Evolutionary conservation across 2,888 invertebrate genomes (phyloP).

Genomic region (Archips xylosteana): DNA sequence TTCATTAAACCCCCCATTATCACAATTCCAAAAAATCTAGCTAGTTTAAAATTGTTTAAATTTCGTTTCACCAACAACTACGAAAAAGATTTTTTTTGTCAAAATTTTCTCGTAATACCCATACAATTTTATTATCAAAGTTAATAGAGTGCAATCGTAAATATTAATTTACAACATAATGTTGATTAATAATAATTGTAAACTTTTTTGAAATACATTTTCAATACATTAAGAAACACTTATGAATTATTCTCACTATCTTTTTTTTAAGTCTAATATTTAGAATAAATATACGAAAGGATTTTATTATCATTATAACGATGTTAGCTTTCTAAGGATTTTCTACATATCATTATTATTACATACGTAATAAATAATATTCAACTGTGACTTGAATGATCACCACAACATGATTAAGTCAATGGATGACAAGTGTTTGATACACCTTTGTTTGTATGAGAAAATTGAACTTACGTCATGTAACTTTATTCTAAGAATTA

Average conservation of each 20-base stretch:
- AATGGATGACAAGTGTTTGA: slow-evolving; percentile 18
- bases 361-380: slow-evolving; percentile 16
- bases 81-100: slow-evolving; percentile 52
- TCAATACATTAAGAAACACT: slow-evolving; percentile 50
- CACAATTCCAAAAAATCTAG: slow-evolving; percentile 56
- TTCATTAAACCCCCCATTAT: slow-evolving; percentile 56
- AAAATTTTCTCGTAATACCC: slow-evolving; percentile 48
- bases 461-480: slow-evolving; percentile 37
- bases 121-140: slow-evolving; percentile 64
- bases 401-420: slow-evolving; percentile 6
- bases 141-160: slow-evolving; percentile 62
- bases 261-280: slow-evolving; percentile 48
- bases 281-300: slow-evolving; percentile 36
- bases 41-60: slow-evolving; percentile 52
- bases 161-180: slow-evolving; percentile 54
- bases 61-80: slow-evolving; percentile 51
- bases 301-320: slow-evolving; percentile 32
- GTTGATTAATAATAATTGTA: slow-evolving; percentile 56
- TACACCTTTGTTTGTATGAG: slow-evolving; percentile 3
- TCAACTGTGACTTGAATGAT: slow-evolving; percentile 15
- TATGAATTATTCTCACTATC: slow-evolving; percentile 58
- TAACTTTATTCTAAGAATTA: slow-evolving; percentile 47
- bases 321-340: slow-evolving; percentile 31
- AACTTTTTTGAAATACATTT: slow-evolving; percentile 45
- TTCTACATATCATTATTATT: slow-evolving; percentile 21